These are phyloP conservation scores for Globia sparganii DNA, from an alignment of 2,888 invertebrate genomes.

Conservation along the genomic window DNA sequence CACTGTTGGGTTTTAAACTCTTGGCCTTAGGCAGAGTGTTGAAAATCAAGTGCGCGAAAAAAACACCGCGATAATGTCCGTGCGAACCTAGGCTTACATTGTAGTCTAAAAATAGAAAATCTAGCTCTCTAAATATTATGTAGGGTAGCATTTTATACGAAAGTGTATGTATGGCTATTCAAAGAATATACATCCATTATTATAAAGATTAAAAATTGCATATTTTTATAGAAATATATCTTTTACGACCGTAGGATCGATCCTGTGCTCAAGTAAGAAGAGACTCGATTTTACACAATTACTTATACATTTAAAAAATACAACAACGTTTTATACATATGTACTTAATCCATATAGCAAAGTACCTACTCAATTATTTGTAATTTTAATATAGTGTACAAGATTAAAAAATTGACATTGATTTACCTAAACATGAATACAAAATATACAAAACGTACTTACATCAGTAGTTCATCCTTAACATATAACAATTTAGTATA, in stretches of 20 bases:
- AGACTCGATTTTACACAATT: conserved; percentile 18
- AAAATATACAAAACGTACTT: conserved; percentile 22
- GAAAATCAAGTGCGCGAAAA: too few relatives aligned
- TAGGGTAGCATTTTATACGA: conserved; percentile 22
- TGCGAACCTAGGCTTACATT: not conserved
- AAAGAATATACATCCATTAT: conserved; percentile 22
- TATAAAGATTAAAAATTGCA: conserved; percentile 28
- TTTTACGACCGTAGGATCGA: not conserved
- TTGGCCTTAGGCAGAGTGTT: too few relatives aligned
- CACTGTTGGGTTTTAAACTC: too few relatives aligned
- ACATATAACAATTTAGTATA: not conserved
- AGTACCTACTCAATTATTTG: not conserved
- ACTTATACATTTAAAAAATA: conserved; percentile 46
- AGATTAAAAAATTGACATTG: conserved; percentile 31
- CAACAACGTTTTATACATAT: conserved; percentile 13
- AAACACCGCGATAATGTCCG: too few relatives aligned
- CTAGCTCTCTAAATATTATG: conserved; percentile 51
- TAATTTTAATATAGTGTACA: conserved; percentile 24
- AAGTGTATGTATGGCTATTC: conserved; percentile 4
- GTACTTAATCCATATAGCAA: not conserved
- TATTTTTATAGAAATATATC: conserved; percentile 32
- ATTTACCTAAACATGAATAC: conserved; percentile 19
- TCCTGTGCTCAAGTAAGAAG: not conserved
- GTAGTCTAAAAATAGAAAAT: conserved; percentile 53
- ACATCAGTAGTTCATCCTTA: not conserved